phyloP scores from a whole-genome alignment of 2,113 vertebrate species.

The Clarias magur region DNA sequence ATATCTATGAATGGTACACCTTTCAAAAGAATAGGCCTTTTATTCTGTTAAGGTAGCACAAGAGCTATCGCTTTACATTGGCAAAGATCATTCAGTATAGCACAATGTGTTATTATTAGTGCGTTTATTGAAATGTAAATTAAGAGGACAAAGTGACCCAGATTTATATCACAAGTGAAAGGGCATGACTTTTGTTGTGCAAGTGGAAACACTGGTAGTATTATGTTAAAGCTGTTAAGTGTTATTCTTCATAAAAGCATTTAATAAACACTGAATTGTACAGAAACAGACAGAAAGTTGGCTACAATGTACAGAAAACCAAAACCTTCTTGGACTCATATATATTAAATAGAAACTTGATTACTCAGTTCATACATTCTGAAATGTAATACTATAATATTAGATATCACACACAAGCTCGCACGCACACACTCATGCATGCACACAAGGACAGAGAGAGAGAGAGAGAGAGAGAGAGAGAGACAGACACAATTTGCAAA shows the following conservation, averaged over 20 bases:
- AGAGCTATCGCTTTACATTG: conserved; percentile 77
- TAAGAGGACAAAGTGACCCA: conserved; percentile 83
- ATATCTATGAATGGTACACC: conserved; percentile 70
- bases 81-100: conserved; percentile 76
- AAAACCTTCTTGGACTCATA: neutral
- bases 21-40: conserved; percentile 77
- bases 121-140: conserved; percentile 91
- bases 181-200: conserved; percentile 47
- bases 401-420: neutral
- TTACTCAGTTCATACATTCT: neutral
- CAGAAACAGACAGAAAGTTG: conserved; percentile 18
- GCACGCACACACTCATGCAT: too few species aligned
- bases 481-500: neutral
- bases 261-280: neutral
- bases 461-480: neutral
- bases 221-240: conserved; percentile 33
- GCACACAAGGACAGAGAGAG: neutral
- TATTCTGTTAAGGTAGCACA: conserved; percentile 76
- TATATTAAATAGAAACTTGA: neutral
- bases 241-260: conserved; percentile 30
- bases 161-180: conserved; percentile 75
- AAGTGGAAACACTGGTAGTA: conserved; percentile 43
- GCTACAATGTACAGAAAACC: neutral
- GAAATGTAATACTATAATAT: neutral
- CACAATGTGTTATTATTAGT: conserved; percentile 85